Percentiles rank a stretch among this genome's conserved stretches.
Conservation (phyloP, 2,888 invertebrate species). For the Allolobophora icterica region DNA sequence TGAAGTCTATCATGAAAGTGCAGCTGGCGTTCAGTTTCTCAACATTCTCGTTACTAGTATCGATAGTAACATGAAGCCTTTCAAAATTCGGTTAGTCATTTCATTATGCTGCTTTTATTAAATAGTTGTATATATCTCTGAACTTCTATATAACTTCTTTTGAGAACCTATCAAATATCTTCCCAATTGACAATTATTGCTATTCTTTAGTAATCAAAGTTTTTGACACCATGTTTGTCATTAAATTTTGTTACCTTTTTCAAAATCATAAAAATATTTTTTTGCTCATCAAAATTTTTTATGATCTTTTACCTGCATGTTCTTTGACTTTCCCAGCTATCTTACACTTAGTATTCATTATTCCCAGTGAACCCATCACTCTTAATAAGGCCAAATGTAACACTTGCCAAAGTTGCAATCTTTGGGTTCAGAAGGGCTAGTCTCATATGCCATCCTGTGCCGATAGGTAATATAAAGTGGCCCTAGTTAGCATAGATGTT, state of each 20-base stretch:
- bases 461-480: neutral
- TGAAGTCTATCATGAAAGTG: slow-evolving; percentile 71
- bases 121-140: neutral
- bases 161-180: neutral
- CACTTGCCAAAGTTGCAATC: neutral
- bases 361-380: neutral
- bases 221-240: neutral
- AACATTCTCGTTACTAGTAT: slow-evolving; percentile 75
- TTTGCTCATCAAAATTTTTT: neutral
- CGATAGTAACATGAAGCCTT: slow-evolving; percentile 56
- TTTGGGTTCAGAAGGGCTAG: neutral
- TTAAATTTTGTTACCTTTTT: neutral
- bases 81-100: slow-evolving; percentile 65
- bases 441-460: neutral
- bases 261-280: neutral
- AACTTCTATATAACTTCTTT: neutral
- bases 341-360: neutral
- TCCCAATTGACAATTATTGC: neutral
- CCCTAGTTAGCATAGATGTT: neutral
- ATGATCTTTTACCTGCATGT: neutral
- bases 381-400: neutral
- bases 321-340: neutral
- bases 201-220: too few species aligned
- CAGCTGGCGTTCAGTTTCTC: slow-evolving; percentile 80
- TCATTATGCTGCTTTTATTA: neutral